Evolutionary conservation across 2,888 invertebrate species (phyloP).

Genomic region (Alentia gelatinosa): DNA sequence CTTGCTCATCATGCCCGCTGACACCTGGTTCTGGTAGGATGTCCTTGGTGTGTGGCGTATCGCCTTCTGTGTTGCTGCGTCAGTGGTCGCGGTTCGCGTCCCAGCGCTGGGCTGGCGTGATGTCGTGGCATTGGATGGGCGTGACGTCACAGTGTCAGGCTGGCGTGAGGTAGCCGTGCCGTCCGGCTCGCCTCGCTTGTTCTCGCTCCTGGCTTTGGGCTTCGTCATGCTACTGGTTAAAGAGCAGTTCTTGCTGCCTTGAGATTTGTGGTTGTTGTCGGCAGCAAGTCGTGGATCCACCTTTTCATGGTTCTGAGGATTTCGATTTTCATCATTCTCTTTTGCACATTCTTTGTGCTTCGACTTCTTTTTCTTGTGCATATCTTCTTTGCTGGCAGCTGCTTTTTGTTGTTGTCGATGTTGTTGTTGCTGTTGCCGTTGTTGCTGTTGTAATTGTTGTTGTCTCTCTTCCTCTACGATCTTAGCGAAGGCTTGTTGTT

Average conservation of each 20-base stretch:
- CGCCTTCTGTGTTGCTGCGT: background rate
- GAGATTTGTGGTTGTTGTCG: background rate
- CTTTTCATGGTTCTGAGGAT: background rate
- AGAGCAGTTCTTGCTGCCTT: background rate
- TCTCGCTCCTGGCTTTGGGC: background rate
- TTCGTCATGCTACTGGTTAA: background rate
- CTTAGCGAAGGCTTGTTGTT: background rate
- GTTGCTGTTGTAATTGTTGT: slow-evolving; percentile 42
- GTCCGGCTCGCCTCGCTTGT: slow-evolving; percentile 37
- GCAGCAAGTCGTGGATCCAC: background rate
- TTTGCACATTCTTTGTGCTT: slow-evolving; percentile 58
- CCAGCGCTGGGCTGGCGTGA: background rate
- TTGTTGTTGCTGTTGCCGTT: slow-evolving; percentile 45
- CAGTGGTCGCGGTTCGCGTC: background rate
- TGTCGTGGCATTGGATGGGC: background rate
- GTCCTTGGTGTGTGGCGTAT: background rate
- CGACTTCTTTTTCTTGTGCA: slow-evolving; percentile 56
- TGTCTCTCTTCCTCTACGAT: slow-evolving; percentile 37
- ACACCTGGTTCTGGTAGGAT: background rate
- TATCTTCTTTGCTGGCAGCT: slow-evolving; percentile 37
- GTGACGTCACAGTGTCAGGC: background rate
- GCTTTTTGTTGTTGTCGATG: slow-evolving; percentile 52
- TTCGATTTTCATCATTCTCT: slow-evolving; percentile 30
- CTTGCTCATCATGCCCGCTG: background rate
- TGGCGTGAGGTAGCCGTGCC: background rate